Evolutionary conservation across 2,888 invertebrate genomes (phyloP).

Genomic region (Tenthredo amoena): DNA sequence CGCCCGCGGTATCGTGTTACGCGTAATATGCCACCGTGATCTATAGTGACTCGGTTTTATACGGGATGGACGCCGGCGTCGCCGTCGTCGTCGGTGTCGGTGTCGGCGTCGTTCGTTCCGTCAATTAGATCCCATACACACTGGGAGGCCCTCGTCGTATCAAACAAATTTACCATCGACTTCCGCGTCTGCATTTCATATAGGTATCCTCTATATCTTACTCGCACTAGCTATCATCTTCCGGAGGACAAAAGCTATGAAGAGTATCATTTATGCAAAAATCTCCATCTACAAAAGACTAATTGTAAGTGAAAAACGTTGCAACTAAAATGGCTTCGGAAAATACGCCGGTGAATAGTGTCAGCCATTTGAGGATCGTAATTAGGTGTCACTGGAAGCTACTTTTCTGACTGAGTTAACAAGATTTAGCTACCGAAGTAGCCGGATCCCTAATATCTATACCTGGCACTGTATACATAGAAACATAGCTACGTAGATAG

Average conservation of each 20-base stretch:
- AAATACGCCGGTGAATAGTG: background rate
- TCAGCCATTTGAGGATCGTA: background rate
- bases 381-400: slow-evolving; percentile 11
- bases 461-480: background rate
- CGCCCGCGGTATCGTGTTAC: slow-evolving; percentile 73
- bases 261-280: background rate
- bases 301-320: background rate
- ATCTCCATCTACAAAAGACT: background rate
- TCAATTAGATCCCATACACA: slow-evolving; percentile 44
- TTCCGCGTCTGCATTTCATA: slow-evolving; percentile 23
- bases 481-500: slow-evolving; percentile 10
- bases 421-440: slow-evolving; percentile 34
- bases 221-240: background rate
- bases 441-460: slow-evolving; percentile 9
- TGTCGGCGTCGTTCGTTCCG: slow-evolving; percentile 43
- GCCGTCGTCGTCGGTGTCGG: slow-evolving; percentile 17
- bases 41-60: slow-evolving; percentile 61
- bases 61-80: slow-evolving; percentile 47
- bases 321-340: background rate
- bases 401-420: slow-evolving; percentile 35
- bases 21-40: slow-evolving; percentile 70
- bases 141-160: background rate
- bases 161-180: slow-evolving; percentile 29
- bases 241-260: background rate
- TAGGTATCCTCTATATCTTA: background rate